phyloP scores from a whole-genome alignment of 2,797 vertebrate species.

The Ctenosaura bakeri region DNA sequence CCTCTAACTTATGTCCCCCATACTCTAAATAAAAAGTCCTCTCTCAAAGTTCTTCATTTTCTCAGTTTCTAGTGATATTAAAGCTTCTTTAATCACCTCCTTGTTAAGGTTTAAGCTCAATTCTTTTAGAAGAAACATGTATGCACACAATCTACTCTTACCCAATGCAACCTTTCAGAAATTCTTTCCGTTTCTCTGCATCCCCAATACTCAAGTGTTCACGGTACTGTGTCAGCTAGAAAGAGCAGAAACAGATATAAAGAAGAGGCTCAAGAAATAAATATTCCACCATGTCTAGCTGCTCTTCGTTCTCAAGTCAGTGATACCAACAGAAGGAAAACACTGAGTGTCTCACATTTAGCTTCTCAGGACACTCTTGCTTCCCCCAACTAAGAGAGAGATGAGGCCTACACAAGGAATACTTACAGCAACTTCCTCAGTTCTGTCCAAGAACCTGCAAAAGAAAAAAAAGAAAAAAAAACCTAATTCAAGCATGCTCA shows the following conservation, averaged over 20 bases:
- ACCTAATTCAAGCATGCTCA: conserved; percentile 27
- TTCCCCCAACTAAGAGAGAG: conserved; percentile 3
- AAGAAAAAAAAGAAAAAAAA: conserved; percentile 51
- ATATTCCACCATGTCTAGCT: background rate
- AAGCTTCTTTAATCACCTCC: background rate
- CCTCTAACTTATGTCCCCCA: background rate
- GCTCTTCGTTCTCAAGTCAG: background rate
- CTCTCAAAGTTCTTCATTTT: background rate
- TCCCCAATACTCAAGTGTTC: conserved; percentile 90
- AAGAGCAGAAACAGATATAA: conserved; percentile 17
- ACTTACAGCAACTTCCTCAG: conserved; percentile 93
- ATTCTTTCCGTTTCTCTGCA: conserved; percentile 90
- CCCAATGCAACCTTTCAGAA: conserved; percentile 92
- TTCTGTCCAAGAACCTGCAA: conserved; percentile 88
- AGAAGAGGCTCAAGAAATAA: conserved; percentile 21
- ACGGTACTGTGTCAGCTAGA: conserved; percentile 92
- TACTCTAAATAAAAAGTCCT: background rate
- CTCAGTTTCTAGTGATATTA: background rate
- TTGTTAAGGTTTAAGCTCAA: background rate
- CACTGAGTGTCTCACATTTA: background rate
- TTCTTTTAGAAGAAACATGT: background rate
- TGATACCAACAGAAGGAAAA: background rate
- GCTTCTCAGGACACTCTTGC: background rate
- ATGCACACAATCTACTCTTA: conserved; percentile 72
- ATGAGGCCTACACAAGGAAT: conserved; percentile 23